Conservation (phyloP, 2,888 invertebrate species). For the Alitta virens region DNA sequence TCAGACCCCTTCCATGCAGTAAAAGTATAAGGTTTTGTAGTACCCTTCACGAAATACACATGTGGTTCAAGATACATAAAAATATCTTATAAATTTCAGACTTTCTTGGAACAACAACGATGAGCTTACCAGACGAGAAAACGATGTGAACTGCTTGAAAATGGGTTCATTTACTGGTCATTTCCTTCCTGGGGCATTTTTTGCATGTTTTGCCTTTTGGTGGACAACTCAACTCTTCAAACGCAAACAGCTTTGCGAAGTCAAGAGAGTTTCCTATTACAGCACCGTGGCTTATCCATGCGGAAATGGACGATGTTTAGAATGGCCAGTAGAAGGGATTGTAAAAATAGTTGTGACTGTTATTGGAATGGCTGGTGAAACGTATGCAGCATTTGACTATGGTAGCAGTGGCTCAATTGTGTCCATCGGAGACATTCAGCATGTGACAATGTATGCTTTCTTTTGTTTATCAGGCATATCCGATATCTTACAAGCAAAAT, state of each 20-base stretch:
- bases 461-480: constrained; percentile 57
- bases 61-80: too few species aligned
- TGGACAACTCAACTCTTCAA: constrained; percentile 39
- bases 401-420: constrained; percentile 45
- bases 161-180: constrained; percentile 59
- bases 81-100: too few species aligned
- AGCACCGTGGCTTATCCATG: constrained; percentile 15
- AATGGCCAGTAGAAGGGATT: constrained; percentile 33
- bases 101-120: too few species aligned
- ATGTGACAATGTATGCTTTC: constrained; percentile 60
- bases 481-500: constrained; percentile 52
- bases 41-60: too few species aligned
- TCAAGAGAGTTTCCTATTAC: constrained; percentile 35
- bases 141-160: too few species aligned
- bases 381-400: constrained; percentile 44
- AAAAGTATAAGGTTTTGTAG: too few species aligned
- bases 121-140: too few species aligned
- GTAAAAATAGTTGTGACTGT: constrained; percentile 35
- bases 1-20: too few species aligned
- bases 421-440: constrained; percentile 56
- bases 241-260: constrained; percentile 29
- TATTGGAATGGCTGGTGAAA: constrained; percentile 49
- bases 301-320: constrained; percentile 7
- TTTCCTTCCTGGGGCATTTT: constrained; percentile 56
- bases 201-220: constrained; percentile 45